Evolutionary conservation across 1,140 invertebrate species (phyloP).

Genomic region (Brachionus manjavacas): DNA sequence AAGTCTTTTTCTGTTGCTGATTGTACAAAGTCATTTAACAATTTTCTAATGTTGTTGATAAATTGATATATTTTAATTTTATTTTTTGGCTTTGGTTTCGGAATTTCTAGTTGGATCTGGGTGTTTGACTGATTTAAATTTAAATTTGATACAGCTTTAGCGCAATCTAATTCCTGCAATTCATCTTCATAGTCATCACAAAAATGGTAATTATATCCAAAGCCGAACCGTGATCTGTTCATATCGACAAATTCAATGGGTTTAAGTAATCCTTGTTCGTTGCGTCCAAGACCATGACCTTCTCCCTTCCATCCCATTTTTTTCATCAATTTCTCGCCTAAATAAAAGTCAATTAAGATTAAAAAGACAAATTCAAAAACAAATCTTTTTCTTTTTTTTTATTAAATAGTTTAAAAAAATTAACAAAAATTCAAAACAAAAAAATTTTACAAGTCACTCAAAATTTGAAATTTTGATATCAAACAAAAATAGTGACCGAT

Average conservation of each 20-base stretch:
- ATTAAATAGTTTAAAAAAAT: slow-evolving; percentile 20
- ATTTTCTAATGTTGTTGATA: neutral
- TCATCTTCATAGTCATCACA: slow-evolving; percentile 19
- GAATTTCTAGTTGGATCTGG: neutral
- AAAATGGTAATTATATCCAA: slow-evolving; percentile 26
- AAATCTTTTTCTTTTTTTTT: slow-evolving; percentile 40
- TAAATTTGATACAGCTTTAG: neutral
- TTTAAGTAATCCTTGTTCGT: neutral
- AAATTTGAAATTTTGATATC: neutral
- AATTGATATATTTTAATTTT: neutral
- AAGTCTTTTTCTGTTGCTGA: slow-evolving; percentile 22
- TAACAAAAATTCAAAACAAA: neutral
- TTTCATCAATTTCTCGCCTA: slow-evolving; percentile 32
- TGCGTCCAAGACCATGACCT: slow-evolving; percentile 6
- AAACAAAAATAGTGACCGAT: neutral
- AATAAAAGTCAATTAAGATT: neutral
- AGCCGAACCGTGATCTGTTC: neutral
- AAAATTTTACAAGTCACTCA: slow-evolving; percentile 20
- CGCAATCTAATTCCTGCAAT: neutral
- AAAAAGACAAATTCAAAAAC: neutral
- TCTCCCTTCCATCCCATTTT: slow-evolving; percentile 42
- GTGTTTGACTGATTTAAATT: neutral
- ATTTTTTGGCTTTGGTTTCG: neutral
- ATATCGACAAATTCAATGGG: slow-evolving; percentile 18
- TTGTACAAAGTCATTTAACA: slow-evolving; percentile 11